Conservation (phyloP, 2,113 vertebrate species). For the Lutjanus erythropterus region DNA sequence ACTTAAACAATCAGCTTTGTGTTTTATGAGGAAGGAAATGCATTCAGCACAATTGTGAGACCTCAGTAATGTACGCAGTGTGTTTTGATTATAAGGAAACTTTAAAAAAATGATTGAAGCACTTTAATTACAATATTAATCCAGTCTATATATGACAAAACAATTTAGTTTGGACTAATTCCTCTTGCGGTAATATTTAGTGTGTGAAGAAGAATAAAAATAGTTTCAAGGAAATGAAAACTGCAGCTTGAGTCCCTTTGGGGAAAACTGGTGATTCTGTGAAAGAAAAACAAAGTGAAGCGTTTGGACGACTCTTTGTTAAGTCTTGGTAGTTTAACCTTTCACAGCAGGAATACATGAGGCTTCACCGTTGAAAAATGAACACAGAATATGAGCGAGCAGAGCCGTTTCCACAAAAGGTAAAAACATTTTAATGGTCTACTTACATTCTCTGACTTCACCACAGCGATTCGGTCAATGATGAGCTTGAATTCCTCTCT, state of each 20-base stretch:
- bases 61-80: neutral
- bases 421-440: slow-evolving; percentile 36
- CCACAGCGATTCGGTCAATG: slow-evolving; percentile 85
- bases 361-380: slow-evolving; percentile 3
- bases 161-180: neutral
- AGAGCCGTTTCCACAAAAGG: slow-evolving; percentile 51
- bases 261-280: slow-evolving; percentile 12
- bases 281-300: slow-evolving; percentile 4
- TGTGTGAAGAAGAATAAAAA: neutral
- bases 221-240: slow-evolving; percentile 6
- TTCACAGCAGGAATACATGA: neutral
- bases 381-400: neutral
- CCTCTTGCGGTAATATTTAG: neutral
- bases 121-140: neutral
- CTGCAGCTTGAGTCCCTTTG: slow-evolving; percentile 28
- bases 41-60: too few relatives aligned
- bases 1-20: neutral
- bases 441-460: slow-evolving; percentile 88
- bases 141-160: neutral
- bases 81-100: neutral
- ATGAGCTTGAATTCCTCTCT: slow-evolving; percentile 87
- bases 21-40: neutral
- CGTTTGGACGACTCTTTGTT: neutral
- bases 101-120: neutral
- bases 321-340: neutral